Evolutionary conservation across 2,113 vertebrate genomes (phyloP), one percentile per base, ranked within the genome.

Genomic region (Myrmophylax atrothorax): DNA sequence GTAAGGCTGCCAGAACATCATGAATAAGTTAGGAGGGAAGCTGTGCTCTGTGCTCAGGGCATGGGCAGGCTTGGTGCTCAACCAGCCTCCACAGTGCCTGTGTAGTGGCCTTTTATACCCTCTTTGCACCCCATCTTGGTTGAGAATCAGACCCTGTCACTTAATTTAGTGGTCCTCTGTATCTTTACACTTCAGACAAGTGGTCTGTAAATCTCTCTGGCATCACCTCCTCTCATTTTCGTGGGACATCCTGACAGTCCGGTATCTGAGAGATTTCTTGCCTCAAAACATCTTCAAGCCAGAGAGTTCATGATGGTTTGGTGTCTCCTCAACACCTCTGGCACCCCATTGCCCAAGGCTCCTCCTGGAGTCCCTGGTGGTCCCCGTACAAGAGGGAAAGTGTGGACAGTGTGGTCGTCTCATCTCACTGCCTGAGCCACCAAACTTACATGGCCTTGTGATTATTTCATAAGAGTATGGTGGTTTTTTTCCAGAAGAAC

Each of bases 11-110:
- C 53, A 87, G 84, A 84, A 42, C 90, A 62, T 93, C 73, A 94
- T 96, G 88, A 96, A 96, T 97, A 93, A 97, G 66, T 97, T 28
- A 96, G 40, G 62, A 93, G 93, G 73, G 62, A 69, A 82, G 80
- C 73, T 90, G 89, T 26, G 37, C 64, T 64, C 16, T 0, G 24
- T 7, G 66, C 62, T 88, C 9, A 1, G 85, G 69, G 75, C 64
- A 60, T n/a, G 56, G 68, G 47, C 33, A 49, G 47, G 14, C 52
- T 55, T 78, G 85, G 37, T 56, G 79, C 56, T 86, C 87, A 7
- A 53, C 9, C 28, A 60, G 46, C 37, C 8, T 2, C 29, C 12
- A 2, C 3, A 23, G 28, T 24, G 55, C 18, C 56, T 25, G 3
- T 7, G 12, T 0, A 3, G 38, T 18, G 46, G 35, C 1, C 0